These are phyloP conservation scores for Umimayanthus kanabou DNA, from an alignment of 92 coral and sea anemone species.

Conservation along the genomic window DNA sequence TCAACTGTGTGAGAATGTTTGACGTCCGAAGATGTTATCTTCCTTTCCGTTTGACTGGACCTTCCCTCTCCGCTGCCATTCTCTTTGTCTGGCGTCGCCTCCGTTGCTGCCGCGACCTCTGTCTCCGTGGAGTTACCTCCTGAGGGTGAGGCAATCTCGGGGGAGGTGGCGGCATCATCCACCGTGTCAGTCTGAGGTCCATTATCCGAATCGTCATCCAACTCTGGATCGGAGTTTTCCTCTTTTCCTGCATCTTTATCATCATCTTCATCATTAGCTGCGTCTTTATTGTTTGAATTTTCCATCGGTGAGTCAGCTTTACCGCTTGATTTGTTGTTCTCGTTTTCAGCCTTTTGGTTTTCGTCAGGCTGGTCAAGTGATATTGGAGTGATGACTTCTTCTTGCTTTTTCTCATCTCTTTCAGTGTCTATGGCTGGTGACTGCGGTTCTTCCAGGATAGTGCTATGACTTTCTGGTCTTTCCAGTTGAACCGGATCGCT, in stretches of 20 bases:
- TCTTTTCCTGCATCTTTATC: conserved; percentile 6
- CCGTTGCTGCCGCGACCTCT: neutral
- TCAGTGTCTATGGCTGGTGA: neutral
- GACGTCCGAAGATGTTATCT: neutral
- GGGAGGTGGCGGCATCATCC: neutral
- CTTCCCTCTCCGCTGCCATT: neutral
- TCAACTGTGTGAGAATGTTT: conserved; percentile 4
- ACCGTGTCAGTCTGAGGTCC: neutral
- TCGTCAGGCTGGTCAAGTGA: conserved; percentile 2
- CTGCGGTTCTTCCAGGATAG: neutral
- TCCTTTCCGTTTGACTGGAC: conserved; percentile 17
- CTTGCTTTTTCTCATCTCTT: neutral
- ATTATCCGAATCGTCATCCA: neutral
- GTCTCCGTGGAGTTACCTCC: neutral
- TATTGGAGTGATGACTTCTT: conserved; percentile 15
- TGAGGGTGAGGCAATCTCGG: conserved; percentile 8
- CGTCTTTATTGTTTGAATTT: conserved; percentile 23
- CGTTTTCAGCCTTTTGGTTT: conserved; percentile 32
- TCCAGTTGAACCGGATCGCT: neutral
- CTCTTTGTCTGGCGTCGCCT: neutral
- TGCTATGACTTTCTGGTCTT: neutral
- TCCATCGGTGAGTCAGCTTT: conserved; percentile 5
- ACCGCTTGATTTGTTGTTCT: conserved; percentile 3
- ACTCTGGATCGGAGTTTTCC: conserved; percentile 15
- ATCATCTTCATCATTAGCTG: conserved; percentile 12